These are phyloP conservation scores for Norana najaformis DNA, from an alignment of 2,888 invertebrate genomes.

Conservation along the genomic window DNA sequence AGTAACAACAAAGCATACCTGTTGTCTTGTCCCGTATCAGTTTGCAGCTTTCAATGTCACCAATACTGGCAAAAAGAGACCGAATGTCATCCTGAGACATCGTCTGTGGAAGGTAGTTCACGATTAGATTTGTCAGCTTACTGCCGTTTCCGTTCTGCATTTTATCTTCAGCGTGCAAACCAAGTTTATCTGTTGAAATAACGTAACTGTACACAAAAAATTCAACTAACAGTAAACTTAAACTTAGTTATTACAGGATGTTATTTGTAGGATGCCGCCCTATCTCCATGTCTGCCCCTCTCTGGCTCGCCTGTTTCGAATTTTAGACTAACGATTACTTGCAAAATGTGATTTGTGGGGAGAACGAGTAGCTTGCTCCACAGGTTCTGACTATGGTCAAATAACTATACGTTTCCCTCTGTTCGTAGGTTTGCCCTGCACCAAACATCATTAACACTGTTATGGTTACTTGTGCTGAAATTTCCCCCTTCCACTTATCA, in stretches of 20 bases:
- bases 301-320: background rate
- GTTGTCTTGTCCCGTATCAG: constrained; percentile 94
- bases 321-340: background rate
- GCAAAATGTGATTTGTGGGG: background rate
- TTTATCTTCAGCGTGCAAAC: background rate
- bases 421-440: too few relatives aligned
- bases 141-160: constrained; percentile 36
- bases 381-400: background rate
- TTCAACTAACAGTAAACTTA: background rate
- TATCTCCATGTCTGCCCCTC: background rate
- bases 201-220: background rate
- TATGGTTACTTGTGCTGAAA: too few relatives aligned
- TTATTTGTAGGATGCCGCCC: background rate
- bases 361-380: background rate
- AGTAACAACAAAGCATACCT: constrained; percentile 68
- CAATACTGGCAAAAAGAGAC: constrained; percentile 94
- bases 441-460: too few relatives aligned
- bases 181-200: background rate
- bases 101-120: constrained; percentile 68
- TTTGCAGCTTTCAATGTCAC: constrained; percentile 98
- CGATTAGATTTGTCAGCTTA: constrained; percentile 62
- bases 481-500: too few relatives aligned
- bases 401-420: too few relatives aligned
- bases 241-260: too few relatives aligned
- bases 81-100: constrained; percentile 99